These are phyloP conservation scores for Aurelia aurita DNA, from an alignment of 30 jellyfish, hydroid and myxozoan genomes.

Conservation along the genomic window DNA sequence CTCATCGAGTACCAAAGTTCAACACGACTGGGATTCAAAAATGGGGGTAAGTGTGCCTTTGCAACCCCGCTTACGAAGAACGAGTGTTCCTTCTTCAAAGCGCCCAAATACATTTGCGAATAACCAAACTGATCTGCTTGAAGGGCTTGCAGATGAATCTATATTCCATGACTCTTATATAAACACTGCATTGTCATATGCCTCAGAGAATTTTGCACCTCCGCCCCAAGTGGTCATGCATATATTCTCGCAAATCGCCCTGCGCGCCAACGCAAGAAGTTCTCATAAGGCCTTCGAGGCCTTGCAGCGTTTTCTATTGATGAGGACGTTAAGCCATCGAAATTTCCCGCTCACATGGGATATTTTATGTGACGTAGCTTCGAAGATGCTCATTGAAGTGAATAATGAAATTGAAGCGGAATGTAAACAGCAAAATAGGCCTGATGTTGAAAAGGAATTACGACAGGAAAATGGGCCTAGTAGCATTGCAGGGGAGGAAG, in stretches of 20 bases:
- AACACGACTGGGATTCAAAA: slow-evolving; percentile 1
- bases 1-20: not conserved
- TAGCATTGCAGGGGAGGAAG: too few relatives aligned
- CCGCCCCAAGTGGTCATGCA: slow-evolving; percentile 46
- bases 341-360: slow-evolving; percentile 60
- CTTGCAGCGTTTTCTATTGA: slow-evolving; percentile 23
- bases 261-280: not conserved
- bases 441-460: not conserved
- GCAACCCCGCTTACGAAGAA: not conserved
- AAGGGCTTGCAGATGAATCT: slow-evolving; percentile 50
- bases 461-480: too few relatives aligned
- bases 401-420: not conserved
- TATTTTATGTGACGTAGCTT: slow-evolving; percentile 2
- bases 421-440: not conserved
- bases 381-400: slow-evolving; percentile 1
- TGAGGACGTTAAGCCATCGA: slow-evolving; percentile 29
- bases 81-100: not conserved
- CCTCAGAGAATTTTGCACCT: slow-evolving; percentile 44
- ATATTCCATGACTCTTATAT: slow-evolving; percentile 17
- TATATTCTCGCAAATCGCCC: slow-evolving; percentile 33
- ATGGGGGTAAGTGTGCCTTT: slow-evolving; percentile 45
- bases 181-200: slow-evolving; percentile 27
- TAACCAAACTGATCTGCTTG: slow-evolving; percentile 27
- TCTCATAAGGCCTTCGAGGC: slow-evolving; percentile 32
- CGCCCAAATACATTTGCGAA: slow-evolving; percentile 33